Evolutionary conservation across 2,113 vertebrate genomes (phyloP), one percentile per base, ranked within the genome.

Genomic region (Atractosteus spatula): DNA sequence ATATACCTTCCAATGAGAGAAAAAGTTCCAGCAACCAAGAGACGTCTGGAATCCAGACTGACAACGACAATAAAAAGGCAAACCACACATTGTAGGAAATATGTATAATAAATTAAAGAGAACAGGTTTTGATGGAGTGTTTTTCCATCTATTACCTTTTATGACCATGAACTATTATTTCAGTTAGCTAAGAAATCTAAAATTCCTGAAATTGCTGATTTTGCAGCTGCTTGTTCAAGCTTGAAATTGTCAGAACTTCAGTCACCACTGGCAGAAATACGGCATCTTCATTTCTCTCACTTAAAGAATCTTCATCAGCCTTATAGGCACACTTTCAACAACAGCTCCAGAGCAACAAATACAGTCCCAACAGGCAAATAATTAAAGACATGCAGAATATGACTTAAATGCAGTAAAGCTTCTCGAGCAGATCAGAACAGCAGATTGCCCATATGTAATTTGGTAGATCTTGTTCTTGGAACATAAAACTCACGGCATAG

Each of bases 301-400:
- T 51, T 51, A 51, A 51, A 51, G 71, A 76, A 80, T 72, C 75
- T 83, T 80, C 72, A 77, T 82, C 77, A 71, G 87, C 76, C 54
- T 77, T 65, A 57, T 44, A 55, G 85, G 84, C 87, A 91, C 90
- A 75, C 89, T 90, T 87, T 73, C 44, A 69, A 17, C 78, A 79
- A 76, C 73, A 69, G 64, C 68, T 76, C 86, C 78, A 68, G 73
- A 71, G 65, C 4, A 41, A 76, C 68, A 17, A 2, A 62, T 62
- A 68, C 77, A 78, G 87, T 86, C 83, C 78, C 73, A 88, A 82
- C 88, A 89, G 80, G 89, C 77, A 69, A 41, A 85, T 87, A 89
- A 91, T 91, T 77, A 88, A 74, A 89, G 88, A 80, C 89, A 74
- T 85, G 83, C 72, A 67, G 71, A 61, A 7, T 71, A 65, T 57